A percentile compares a stretch with the other conserved stretches of the same genome.
Evolutionary conservation across 2,113 vertebrate genomes (phyloP).

Genomic region (Paraplagusia blochii): DNA sequence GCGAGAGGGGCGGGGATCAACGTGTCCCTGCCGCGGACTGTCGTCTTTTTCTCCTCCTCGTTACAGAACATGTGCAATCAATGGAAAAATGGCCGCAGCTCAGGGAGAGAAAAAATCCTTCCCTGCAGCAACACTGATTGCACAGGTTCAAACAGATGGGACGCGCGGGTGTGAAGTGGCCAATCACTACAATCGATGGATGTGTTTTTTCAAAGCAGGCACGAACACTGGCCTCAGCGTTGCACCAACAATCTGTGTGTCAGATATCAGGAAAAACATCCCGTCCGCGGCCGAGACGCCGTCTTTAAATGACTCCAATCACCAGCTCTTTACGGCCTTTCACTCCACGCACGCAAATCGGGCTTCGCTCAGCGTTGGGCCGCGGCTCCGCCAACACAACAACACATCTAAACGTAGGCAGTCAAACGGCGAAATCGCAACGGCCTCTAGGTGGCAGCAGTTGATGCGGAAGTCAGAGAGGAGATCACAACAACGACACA

Average conservation of each 20-base stretch:
- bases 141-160: conserved; percentile 57
- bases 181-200: conserved; percentile 66
- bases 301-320: conserved; percentile 6
- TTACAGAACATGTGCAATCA: conserved; percentile 66
- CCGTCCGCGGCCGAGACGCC: neutral
- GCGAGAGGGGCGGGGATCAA: conserved; percentile 48
- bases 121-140: conserved; percentile 59
- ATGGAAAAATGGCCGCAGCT: conserved; percentile 57
- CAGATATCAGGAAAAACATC: conserved; percentile 3
- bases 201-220: conserved; percentile 27
- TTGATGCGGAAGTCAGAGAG: no score
- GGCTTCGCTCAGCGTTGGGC: no score
- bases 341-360: no score
- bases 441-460: no score
- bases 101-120: conserved; percentile 18
- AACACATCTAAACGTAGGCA: no score
- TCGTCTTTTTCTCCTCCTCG: conserved; percentile 33
- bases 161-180: conserved; percentile 63
- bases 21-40: conserved; percentile 29
- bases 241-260: conserved; percentile 22
- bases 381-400: no score
- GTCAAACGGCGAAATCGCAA: no score
- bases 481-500: no score
- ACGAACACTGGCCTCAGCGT: conserved; percentile 31
- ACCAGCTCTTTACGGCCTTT: neutral